Conservation (phyloP, 2,888 invertebrate genomes). For the Plusia festucae region DNA sequence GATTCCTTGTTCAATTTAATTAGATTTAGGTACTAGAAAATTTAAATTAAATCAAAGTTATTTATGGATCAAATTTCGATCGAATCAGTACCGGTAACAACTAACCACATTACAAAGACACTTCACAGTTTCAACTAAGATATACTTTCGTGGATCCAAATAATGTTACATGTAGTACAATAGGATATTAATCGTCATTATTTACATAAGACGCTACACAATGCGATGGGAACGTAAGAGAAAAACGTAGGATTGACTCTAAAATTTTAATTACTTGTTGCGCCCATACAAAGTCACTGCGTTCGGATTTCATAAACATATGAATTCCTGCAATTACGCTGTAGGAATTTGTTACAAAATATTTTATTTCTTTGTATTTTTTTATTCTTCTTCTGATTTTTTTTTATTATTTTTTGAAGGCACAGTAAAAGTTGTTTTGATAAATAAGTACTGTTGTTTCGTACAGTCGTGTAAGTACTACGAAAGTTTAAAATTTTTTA, state of each 20-base stretch:
- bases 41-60: not conserved
- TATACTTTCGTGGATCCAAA: constrained; percentile 39
- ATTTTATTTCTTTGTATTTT: too few relatives aligned
- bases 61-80: not conserved
- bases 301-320: constrained; percentile 49
- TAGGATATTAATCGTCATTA: constrained; percentile 67
- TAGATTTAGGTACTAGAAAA: too few relatives aligned
- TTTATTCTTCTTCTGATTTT: too few relatives aligned
- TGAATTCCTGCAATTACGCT: constrained; percentile 26
- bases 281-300: constrained; percentile 52
- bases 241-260: constrained; percentile 59
- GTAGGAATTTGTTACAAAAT: not conserved
- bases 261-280: constrained; percentile 57
- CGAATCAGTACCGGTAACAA: not conserved
- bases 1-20: too few relatives aligned
- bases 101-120: not conserved
- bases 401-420: too few relatives aligned
- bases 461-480: too few relatives aligned
- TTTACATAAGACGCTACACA: constrained; percentile 71
- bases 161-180: constrained; percentile 61
- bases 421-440: too few relatives aligned
- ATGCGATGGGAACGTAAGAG: constrained; percentile 66
- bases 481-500: too few relatives aligned
- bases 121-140: not conserved
- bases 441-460: too few relatives aligned